Base-by-base conservation (phyloP, 1,140 invertebrate genomes). In the Bombus sylvicola region DNA sequence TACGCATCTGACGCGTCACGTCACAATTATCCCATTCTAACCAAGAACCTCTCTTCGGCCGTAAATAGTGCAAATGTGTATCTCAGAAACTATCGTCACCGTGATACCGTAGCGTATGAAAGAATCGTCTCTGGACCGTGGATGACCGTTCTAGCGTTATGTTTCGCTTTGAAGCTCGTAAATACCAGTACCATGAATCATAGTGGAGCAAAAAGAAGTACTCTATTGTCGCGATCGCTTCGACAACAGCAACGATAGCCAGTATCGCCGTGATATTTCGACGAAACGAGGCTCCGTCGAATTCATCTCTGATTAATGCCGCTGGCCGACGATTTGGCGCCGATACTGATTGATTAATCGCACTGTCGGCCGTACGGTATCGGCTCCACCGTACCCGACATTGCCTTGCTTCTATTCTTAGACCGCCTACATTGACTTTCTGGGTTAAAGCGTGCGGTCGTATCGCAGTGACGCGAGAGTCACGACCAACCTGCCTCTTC, bases 311-410 rank as follows among this genome's bases (percentile, higher is more conserved):
- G 82, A 79, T 71, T 72, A 84, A 79, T 72, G 43, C 66, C 18
- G 31, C 31, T 18, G 53, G 31, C 37, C 82, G 64, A 28, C 82
- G 64, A 43, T 78, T 76, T 66, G 82, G 75, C 66, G 75, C 66
- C 82, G 47, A 83, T 83, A 83, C 73, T 76, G 82, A 84, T 84
- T 78, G 82, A 84, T 84, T 84, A 69, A 79, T 84, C 76, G 47
- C 39, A 71, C 57, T 71, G 82, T 69, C 75, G 82, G 43, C 57
- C 72, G 34, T 64, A 66, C 57, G 39, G 39, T 83, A 83, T 76
- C 73, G 81, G 72, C 43, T 83, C 81, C 72, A 37, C 53, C n/a
- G 15, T 68, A 68, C 15, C 66, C 66, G 15, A 15, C 81, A 66
- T 76, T 43, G 34, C 62, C 77, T 53, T 66, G 74, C 69, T 84